Evolutionary conservation across 2,113 vertebrate genomes (phyloP), one percentile per base, ranked within the genome.

Genomic region (Phalacrocorax carbo): DNA sequence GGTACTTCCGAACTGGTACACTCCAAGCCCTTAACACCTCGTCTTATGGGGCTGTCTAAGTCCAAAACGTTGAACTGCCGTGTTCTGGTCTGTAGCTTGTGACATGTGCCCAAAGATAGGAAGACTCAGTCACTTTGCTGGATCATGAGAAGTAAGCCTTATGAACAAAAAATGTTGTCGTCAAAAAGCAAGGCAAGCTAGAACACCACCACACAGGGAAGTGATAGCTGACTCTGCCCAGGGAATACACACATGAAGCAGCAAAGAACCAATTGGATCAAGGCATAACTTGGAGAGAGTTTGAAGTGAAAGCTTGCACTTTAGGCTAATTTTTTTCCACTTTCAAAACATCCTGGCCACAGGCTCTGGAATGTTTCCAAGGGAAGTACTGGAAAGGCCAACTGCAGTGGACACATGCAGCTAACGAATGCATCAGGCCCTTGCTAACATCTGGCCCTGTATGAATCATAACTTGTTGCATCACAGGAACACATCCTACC

Each of bases 191-290:
- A 6, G 25, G 15, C 44, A 54, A 77, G 21, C 23, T 66, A 1
- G 1, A 83, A 5, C 15, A 66, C 21, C 40, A 64, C 18, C 8
- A 36, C 4, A 7, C 15, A 71, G 40, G 20, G 34, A 77, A 69
- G 23, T 1, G 2, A 23, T 2, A n/a, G 22, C 55, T 73, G 58
- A 12, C 15, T 1, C 46, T 42, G 40, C 15, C 8, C 30, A 10
- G 8, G 10, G 11, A 80, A 83, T 7, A 72, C 12, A 46, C 0
- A 0, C 12, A 12, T 15, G 15, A 77, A 91, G 13, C 5, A 6
- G 25, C 27, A 81, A 58, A 83, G 49, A 6, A 61, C 46, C 51
- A 46, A 27, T 5, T 68, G 26, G 10, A 42, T 71, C 18, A 64
- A 71, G 18, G 32, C 19, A 48, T 48, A 51, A 42, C 30, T 11